Conservation (phyloP, 2,888 invertebrate species). For the Abrostola triplasia region DNA sequence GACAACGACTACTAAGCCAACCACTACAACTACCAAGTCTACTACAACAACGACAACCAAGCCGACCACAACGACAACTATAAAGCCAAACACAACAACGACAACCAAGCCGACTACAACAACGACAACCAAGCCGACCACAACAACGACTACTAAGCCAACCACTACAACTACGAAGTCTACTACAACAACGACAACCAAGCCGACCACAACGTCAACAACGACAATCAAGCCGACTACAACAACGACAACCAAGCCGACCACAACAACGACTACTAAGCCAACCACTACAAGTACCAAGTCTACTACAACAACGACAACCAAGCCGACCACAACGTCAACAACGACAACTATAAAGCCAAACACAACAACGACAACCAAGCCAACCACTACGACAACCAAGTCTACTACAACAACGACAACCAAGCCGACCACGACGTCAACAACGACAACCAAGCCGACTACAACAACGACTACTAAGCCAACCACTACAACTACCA, state of each 20-base stretch:
- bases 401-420: not conserved
- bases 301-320: not conserved
- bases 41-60: not conserved
- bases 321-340: slow-evolving; percentile 1
- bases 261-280: not conserved
- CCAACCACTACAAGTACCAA: not conserved
- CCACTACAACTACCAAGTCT: not conserved
- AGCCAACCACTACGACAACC: not conserved
- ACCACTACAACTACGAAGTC: not conserved
- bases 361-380: not conserved
- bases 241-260: not conserved
- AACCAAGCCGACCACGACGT: not conserved
- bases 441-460: not conserved
- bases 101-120: not conserved
- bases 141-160: not conserved
- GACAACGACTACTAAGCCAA: not conserved
- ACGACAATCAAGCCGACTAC: not conserved
- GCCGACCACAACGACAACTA: not conserved
- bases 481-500: not conserved
- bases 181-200: not conserved
- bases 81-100: not conserved
- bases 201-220: not conserved
- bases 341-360: not conserved
- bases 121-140: not conserved
- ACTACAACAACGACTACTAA: not conserved